Base-by-base conservation (phyloP, 1,140 invertebrate genomes). In the Lethrus apterus region DNA sequence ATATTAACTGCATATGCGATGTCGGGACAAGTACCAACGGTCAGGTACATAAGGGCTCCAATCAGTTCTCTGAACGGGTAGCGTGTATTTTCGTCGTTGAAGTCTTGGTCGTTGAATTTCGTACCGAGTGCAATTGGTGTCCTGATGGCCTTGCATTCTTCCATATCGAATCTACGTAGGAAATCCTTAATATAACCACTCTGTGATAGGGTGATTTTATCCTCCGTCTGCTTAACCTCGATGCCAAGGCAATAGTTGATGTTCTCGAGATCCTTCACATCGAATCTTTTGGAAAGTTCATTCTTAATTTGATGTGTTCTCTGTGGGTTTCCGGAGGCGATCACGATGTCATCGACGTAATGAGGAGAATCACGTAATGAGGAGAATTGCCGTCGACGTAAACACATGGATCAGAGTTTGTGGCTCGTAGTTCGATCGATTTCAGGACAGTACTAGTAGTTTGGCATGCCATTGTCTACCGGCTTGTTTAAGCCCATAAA, bases 1-100 rank as follows among this genome's bases (percentile, higher is more conserved):
- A 49, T 18, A 46, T 44, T 60, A 0, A 73, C 69, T 4, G 65
- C 57, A 48, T 54, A 70, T 5, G 60, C 32, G 23, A 73, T 64
- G 55, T 73, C 70, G 26, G 67, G 70, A 35, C 70, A 19, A 9
- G 63, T 61, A 4, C 42, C 44, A 7, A 50, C 42, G 23, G 62
- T 44, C 2, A 66, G 15, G 58, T 64, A 70, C 38, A 70, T 43
- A n/a, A 73, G 48, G 21, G 29, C 43, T 18, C 67, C 65, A 34
- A 71, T 56, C 8, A 60, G 41, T 46, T 70, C 52, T 30, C 59
- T 52, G 49, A 62, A 72, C 21, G 48, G 36, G n/a, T n/a, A n/a
- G n/a, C n/a, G n/a, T n/a, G n/a, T n/a, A n/a, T n/a, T n/a, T n/a
- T n/a, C n/a, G n/a, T n/a, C n/a, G n/a, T n/a, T n/a, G n/a, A n/a